Conservation (phyloP, 2,797 vertebrate genomes). For the Gymnoscopelus braueri region DNA sequence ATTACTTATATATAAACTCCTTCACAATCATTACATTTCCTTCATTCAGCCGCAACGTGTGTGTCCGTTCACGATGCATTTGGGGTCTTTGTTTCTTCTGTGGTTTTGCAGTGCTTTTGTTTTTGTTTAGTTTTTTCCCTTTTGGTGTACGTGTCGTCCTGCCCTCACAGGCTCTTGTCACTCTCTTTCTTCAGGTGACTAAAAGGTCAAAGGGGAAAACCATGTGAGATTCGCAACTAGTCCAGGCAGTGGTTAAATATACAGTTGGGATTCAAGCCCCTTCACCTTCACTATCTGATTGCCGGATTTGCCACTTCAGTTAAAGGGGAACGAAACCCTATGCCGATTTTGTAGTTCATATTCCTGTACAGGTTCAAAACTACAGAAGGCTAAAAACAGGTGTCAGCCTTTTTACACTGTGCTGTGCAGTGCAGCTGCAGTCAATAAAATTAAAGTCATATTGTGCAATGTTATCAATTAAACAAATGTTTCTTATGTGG, state of each 20-base stretch:
- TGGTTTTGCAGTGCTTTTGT: conserved; percentile 25
- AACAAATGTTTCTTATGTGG: no score
- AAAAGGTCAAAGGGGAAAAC: conserved; percentile 51
- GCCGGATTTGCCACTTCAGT: background rate
- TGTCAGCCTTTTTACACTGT: no score
- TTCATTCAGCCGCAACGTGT: conserved; percentile 2
- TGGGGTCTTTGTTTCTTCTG: conserved; percentile 1
- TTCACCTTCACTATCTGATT: no score
- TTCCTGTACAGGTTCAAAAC: no score
- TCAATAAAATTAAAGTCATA: no score
- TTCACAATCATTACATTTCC: conserved; percentile 43
- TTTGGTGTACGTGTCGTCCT: conserved; percentile 47
- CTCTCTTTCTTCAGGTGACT: conserved; percentile 99
- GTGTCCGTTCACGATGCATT: no score
- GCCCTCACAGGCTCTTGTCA: conserved; percentile 96
- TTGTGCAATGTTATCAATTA: no score
- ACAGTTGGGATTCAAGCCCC: background rate
- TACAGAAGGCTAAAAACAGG: no score
- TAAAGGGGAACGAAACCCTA: no score
- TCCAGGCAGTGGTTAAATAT: conserved; percentile 17
- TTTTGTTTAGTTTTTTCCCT: conserved; percentile 42
- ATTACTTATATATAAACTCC: conserved; percentile 39
- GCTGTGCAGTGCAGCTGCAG: no score
- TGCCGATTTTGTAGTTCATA: no score
- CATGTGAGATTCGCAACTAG: background rate